Evolutionary conservation across 2,888 invertebrate genomes (phyloP).

Genomic region (Volucella inanis): DNA sequence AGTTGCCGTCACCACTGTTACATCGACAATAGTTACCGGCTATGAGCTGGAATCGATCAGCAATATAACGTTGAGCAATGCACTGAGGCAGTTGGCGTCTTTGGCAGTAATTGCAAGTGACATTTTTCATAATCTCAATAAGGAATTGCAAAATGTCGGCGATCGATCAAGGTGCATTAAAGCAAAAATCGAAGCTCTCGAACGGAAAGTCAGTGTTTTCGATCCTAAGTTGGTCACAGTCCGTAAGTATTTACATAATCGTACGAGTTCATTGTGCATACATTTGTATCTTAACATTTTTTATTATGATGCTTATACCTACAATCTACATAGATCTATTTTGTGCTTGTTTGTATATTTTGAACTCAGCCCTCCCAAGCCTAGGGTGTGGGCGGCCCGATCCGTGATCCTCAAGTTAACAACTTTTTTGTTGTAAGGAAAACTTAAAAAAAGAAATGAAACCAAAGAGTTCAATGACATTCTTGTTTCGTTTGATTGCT

Average conservation of each 20-base stretch:
- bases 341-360: background rate
- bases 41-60: constrained; percentile 93
- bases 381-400: constrained; percentile 11
- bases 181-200: constrained; percentile 88
- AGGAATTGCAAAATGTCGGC: constrained; percentile 89
- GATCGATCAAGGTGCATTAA: constrained; percentile 89
- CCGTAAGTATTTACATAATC: constrained; percentile 89
- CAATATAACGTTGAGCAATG: constrained; percentile 93
- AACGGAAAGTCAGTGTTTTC: constrained; percentile 88
- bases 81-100: constrained; percentile 92
- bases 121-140: constrained; percentile 92
- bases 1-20: constrained; percentile 75
- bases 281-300: constrained; percentile 64
- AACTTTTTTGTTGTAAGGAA: background rate
- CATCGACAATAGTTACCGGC: constrained; percentile 84
- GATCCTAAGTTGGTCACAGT: constrained; percentile 96
- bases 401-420: background rate
- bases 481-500: constrained; percentile 40
- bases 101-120: constrained; percentile 92
- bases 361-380: background rate
- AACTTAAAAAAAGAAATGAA: constrained; percentile 28
- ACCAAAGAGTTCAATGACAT: constrained; percentile 58
- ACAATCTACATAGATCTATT: background rate
- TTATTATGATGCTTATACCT: background rate
- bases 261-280: no score